Evolutionary conservation across 2,888 invertebrate species (phyloP), one percentile per base, ranked within the genome.

Genomic region (Carterocephalus palaemon): DNA sequence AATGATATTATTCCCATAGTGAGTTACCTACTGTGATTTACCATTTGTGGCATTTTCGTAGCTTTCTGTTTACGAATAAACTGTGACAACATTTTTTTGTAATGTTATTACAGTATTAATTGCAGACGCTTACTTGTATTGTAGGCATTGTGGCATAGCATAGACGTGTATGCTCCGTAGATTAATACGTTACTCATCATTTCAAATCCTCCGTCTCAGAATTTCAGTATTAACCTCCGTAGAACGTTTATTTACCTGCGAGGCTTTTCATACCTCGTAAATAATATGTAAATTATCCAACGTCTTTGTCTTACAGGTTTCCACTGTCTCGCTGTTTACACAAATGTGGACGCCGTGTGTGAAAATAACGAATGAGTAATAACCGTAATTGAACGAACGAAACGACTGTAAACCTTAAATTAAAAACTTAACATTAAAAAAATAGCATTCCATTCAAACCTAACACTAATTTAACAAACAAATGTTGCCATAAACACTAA

Each of bases 401-500:
- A 60, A 54, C 70, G 64, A 64, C n/a, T n/a, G n/a, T n/a, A n/a
- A n/a, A n/a, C n/a, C n/a, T n/a, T n/a, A n/a, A 67, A 60, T 59
- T 52, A 62, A 69, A 62, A 61, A 62, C 48, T 55, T 49, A 68
- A 56, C 59, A 62, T 57, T 54, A 22, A 48, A 49, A 74, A 78
- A 67, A 63, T 66, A 75, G 63, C 84, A 85, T 85, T 84, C 84
- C 84, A 77, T 71, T 53, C 40, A 50, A 70, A 64, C 68, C 72
- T 81, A 80, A 79, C 69, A 64, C 67, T 69, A 76, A 70, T 68
- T 52, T 64, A n/a, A n/a, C 68, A 71, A 67, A 67, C 49, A 52
- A 60, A 62, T 60, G 76, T 83, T 85, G 84, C 85, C 85, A 84
- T 85, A 83, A 81, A 79, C 68, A 68, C 64, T 64, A 74, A 69